These are phyloP conservation scores for Nylanderia fulva DNA, from an alignment of 1,140 invertebrate genomes.

Conservation along the genomic window DNA sequence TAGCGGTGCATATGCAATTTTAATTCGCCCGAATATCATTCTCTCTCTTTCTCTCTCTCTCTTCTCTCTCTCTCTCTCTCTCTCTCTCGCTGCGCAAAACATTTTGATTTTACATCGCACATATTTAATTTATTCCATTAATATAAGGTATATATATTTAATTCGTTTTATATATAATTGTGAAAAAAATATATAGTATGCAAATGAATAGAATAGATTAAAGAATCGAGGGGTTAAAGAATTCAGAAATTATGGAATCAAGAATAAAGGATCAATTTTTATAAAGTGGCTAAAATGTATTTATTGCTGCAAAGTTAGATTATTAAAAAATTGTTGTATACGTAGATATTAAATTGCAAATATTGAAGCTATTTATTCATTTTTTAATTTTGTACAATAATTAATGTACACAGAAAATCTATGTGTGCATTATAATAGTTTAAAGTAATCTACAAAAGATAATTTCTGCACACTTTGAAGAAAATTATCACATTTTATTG, in stretches of 20 bases:
- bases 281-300: not conserved
- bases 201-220: not conserved
- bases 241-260: not conserved
- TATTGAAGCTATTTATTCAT: not conserved
- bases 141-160: not conserved
- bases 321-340: not conserved
- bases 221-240: not conserved
- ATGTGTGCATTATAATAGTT: not conserved
- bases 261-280: not conserved
- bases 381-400: constrained; percentile 19
- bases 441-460: not conserved
- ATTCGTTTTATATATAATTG: not conserved
- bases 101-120: not conserved
- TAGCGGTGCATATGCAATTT: not conserved
- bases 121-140: not conserved
- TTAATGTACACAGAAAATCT: not conserved
- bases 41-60: too few species aligned
- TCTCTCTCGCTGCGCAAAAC: too few species aligned
- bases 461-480: not conserved
- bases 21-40: too few species aligned
- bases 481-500: constrained; percentile 4
- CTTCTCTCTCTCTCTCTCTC: too few species aligned
- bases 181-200: not conserved
- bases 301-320: not conserved
- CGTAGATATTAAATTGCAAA: not conserved